Evolutionary conservation across 2,113 vertebrate genomes (phyloP), one percentile per base, ranked within the genome.

Genomic region (Melanocharis versteri): DNA sequence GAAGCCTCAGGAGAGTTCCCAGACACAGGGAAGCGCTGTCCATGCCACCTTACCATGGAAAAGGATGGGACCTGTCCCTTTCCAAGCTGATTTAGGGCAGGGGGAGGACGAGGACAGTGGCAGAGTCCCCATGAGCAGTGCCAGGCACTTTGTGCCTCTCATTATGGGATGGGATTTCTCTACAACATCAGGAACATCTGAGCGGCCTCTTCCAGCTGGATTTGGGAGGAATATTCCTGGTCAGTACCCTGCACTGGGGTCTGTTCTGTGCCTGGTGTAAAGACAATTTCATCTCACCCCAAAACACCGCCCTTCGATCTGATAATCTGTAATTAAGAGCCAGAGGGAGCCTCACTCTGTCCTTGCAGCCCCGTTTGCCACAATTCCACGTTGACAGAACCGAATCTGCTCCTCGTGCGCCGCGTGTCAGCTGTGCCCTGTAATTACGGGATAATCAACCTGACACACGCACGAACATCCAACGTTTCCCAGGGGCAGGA

Each of bases 201-300:
- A 23, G 31, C 53, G 51, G 28, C 33, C 47, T 71, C 71, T 42
- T 70, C 71, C 57, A 80, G 20, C 37, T 23, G 20, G 35, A 17
- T 39, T 26, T 12, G 5, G 24, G 75, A 64, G 70, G 51, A 66
- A 57, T 14, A 13, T 30, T 40, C 50, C 47, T 7, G 8, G 6
- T 39, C 3, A 4, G 1, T 5, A 2, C 1, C 9, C n/a, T 51
- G 44, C 57, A 2, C 15, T 50, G 3, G 0, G 12, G 13, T 73
- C 31, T 44, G 6, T 30, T 81, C 47, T 30, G 33, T 2, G 0
- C 30, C 15, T 71, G 14, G 30, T 33, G 23, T 31, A 4, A 51
- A 69, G 68, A 19, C 12, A 8, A 57, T 37, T 89, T 33, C 15
- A 3, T 16, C 54, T 42, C 24, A 1, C 45, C 35, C 48, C 40